phyloP scores from a whole-genome alignment of 2,113 vertebrate species.

The Podarcis cretensis region DNA sequence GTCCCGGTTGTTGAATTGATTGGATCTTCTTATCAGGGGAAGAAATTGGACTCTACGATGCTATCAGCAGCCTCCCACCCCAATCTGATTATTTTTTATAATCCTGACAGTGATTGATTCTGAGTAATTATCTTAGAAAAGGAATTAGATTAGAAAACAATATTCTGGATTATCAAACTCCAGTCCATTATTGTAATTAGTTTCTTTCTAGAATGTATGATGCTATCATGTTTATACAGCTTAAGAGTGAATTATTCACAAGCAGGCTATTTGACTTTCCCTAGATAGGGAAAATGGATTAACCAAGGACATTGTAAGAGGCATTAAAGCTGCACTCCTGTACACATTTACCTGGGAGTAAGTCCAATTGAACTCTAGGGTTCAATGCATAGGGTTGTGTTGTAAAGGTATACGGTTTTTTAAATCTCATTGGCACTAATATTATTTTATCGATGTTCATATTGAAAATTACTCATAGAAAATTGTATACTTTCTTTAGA shows the following conservation, averaged over 20 bases:
- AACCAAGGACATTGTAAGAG: slow-evolving; percentile 55
- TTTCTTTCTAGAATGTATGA: slow-evolving; percentile 65
- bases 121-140: slow-evolving; percentile 79
- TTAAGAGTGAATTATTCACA: slow-evolving; percentile 61
- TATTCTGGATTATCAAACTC: slow-evolving; percentile 74
- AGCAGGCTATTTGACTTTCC: slow-evolving; percentile 34
- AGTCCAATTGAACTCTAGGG: neutral
- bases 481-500: neutral
- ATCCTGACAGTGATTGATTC: slow-evolving; percentile 86
- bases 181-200: slow-evolving; percentile 70
- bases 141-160: slow-evolving; percentile 84
- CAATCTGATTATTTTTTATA: slow-evolving; percentile 79
- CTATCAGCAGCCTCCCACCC: slow-evolving; percentile 71
- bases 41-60: slow-evolving; percentile 75
- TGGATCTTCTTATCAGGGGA: slow-evolving; percentile 72
- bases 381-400: neutral
- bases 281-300: slow-evolving; percentile 57
- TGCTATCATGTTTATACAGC: slow-evolving; percentile 73
- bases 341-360: neutral
- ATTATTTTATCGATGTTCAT: slow-evolving; percentile 30
- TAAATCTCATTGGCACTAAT: slow-evolving; percentile 7
- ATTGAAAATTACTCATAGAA: slow-evolving; percentile 29
- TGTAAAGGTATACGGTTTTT: slow-evolving; percentile 13
- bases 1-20: slow-evolving; percentile 72
- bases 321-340: neutral